Conservation (phyloP, 2,888 invertebrate genomes). For the Pyrocoelia pectoralis region DNA sequence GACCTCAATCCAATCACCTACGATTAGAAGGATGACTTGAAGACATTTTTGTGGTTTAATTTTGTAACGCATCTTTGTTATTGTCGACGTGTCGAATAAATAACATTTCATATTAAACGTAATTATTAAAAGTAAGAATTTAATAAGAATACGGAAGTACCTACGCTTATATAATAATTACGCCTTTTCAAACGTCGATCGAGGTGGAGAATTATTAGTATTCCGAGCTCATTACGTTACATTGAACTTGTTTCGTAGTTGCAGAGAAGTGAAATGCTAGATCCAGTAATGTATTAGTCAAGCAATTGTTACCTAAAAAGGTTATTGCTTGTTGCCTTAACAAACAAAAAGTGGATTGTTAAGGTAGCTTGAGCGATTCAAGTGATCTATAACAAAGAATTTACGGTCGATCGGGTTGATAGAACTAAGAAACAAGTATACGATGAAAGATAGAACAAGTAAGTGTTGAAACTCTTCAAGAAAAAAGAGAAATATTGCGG, state of each 20-base stretch:
- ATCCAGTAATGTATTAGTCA: conserved; percentile 14
- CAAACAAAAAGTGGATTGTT: conserved; percentile 15
- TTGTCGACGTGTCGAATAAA: too few species aligned
- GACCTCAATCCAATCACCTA: too few species aligned
- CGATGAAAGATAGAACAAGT: conserved; percentile 12
- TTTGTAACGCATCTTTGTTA: too few species aligned
- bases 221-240: conserved; percentile 16
- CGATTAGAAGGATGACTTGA: too few species aligned
- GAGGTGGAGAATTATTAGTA: neutral
- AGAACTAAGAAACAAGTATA: conserved; percentile 8
- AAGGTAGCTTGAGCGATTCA: conserved; percentile 11
- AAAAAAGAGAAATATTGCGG: conserved; percentile 9
- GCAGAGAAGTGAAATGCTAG: conserved; percentile 7
- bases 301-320: conserved; percentile 18
- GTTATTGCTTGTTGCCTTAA: conserved; percentile 6
- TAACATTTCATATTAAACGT: too few species aligned
- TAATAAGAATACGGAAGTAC: neutral
- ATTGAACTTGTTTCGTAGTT: conserved; percentile 18
- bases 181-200: neutral
- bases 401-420: conserved; percentile 8
- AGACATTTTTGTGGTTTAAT: too few species aligned
- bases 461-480: neutral
- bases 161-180: neutral
- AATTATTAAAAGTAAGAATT: neutral
- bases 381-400: conserved; percentile 18